Evolutionary conservation across 2,797 vertebrate species (phyloP).

Genomic region (Graptemys geographica): DNA sequence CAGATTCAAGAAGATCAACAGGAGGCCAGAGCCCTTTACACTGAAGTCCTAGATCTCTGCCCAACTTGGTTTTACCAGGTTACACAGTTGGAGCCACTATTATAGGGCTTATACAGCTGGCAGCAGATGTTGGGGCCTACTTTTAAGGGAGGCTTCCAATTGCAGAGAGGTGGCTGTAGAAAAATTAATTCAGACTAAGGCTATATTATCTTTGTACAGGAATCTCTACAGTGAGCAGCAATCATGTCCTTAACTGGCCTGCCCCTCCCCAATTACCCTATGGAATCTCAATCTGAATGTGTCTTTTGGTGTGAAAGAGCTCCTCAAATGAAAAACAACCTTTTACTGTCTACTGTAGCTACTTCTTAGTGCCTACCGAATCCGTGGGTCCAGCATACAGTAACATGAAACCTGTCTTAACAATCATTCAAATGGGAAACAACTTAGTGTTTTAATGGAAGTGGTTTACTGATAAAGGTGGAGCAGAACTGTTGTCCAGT

Average conservation of each 20-base stretch:
- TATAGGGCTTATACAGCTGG: neutral
- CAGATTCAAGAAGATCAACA: neutral
- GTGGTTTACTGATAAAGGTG: slow-evolving; percentile 22
- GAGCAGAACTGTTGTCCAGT: neutral
- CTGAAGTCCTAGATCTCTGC: neutral
- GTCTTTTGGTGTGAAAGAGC: neutral
- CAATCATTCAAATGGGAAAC: neutral
- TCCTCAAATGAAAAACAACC: neutral
- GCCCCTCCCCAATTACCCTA: neutral
- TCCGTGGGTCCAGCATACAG: neutral
- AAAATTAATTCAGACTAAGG: neutral
- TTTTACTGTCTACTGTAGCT: neutral
- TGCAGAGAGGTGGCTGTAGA: neutral
- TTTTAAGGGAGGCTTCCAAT: neutral
- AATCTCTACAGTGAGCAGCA: neutral
- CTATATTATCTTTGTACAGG: neutral
- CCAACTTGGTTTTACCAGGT: neutral
- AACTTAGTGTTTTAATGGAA: slow-evolving; percentile 41
- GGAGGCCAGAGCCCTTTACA: neutral
- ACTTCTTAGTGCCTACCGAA: neutral
- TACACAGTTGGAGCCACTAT: neutral
- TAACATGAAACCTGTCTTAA: slow-evolving; percentile 27
- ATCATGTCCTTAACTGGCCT: neutral
- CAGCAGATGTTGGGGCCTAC: neutral
- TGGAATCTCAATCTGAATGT: neutral